These are phyloP conservation scores for Acanthaster planci DNA, from an alignment of 35 echinoderm and acorn worm species.

Conservation along the genomic window DNA sequence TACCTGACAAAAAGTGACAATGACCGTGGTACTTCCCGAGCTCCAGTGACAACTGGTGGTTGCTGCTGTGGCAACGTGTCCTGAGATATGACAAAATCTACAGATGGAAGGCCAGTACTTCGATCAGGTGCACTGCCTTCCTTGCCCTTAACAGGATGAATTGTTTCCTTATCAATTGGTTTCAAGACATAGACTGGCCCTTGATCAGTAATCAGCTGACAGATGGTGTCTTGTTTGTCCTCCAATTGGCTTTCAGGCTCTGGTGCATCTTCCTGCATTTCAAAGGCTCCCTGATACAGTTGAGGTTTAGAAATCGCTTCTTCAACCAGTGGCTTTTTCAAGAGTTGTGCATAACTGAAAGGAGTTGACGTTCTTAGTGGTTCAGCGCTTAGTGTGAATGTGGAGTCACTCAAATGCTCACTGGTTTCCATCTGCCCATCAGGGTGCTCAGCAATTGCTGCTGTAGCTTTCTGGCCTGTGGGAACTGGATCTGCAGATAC, in stretches of 20 bases:
- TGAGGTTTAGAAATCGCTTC: not conserved
- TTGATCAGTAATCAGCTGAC: constrained; percentile 50
- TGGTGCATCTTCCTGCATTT: not conserved
- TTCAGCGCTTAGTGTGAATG: not conserved
- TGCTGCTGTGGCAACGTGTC: not conserved
- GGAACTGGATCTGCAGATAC: not conserved
- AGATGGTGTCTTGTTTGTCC: not conserved
- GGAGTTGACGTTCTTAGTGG: not conserved
- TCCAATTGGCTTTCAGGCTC: not conserved
- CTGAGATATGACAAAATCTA: not conserved
- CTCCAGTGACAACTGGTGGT: constrained; percentile 1
- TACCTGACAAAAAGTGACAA: constrained; percentile 40
- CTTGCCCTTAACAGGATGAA: not conserved
- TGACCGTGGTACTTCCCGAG: constrained; percentile 11
- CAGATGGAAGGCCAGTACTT: not conserved
- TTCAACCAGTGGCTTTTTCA: not conserved
- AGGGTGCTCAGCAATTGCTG: not conserved
- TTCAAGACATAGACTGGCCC: constrained; percentile 60
- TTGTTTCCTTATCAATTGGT: not conserved
- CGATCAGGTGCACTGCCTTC: not conserved
- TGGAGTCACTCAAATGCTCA: not conserved
- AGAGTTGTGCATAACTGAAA: not conserved
- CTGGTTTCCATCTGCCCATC: not conserved
- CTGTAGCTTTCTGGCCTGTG: not conserved
- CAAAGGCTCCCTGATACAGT: not conserved